These are phyloP conservation scores for Bembecia ichneumoniformis DNA, from an alignment of 2,888 invertebrate species.

Conservation along the genomic window DNA sequence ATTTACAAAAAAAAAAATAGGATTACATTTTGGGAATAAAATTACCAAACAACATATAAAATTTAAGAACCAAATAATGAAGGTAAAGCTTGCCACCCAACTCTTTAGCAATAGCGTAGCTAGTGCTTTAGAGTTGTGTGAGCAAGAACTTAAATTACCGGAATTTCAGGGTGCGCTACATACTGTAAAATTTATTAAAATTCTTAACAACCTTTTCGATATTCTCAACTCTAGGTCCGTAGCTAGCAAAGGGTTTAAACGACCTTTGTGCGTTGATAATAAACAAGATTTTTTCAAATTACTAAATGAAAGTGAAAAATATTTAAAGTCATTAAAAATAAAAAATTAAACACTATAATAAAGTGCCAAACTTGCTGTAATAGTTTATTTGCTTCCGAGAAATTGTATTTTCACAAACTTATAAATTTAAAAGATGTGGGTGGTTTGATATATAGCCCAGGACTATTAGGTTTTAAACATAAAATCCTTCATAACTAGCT, in stretches of 20 bases:
- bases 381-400: too few species aligned
- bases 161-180: neutral
- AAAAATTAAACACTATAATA: too few species aligned
- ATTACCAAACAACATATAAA: neutral
- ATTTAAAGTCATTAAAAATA: too few species aligned
- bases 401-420: too few species aligned
- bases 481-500: too few species aligned
- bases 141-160: neutral
- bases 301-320: too few species aligned
- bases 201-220: constrained; percentile 7
- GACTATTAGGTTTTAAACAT: too few species aligned
- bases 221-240: constrained; percentile 1
- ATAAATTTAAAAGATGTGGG: too few species aligned
- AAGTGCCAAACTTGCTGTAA: too few species aligned
- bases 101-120: neutral
- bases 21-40: neutral
- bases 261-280: too few species aligned
- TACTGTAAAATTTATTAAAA: neutral
- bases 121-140: neutral
- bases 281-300: too few species aligned
- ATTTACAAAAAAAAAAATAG: neutral
- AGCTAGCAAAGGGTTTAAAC: neutral
- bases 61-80: neutral
- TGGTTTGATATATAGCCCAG: too few species aligned
- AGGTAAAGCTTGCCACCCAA: neutral